Evolutionary conservation across 35 echinoderm and acorn worm species (phyloP).

Genomic region (Apostichopus californicus): DNA sequence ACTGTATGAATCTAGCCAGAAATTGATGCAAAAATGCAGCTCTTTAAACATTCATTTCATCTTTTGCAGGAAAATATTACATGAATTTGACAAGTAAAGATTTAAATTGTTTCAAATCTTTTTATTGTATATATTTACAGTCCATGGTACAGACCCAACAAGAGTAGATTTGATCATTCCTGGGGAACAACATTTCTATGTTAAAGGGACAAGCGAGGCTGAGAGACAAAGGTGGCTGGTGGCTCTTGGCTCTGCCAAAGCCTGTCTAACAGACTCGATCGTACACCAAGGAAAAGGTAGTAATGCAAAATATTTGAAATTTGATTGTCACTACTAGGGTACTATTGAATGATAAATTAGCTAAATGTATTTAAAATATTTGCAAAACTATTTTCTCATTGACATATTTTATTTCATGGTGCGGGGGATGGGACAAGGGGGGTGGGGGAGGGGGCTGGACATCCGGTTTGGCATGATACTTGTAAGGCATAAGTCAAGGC

Average conservation of each 20-base stretch:
- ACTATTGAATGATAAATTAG: not conserved
- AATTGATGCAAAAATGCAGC: too few relatives aligned
- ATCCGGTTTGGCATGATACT: too few relatives aligned
- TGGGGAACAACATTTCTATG: constrained; percentile 97
- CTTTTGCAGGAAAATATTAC: too few relatives aligned
- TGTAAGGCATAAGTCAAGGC: too few relatives aligned
- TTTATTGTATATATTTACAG: constrained; percentile 57
- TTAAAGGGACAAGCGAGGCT: constrained; percentile 79
- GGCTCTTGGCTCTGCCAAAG: constrained; percentile 91
- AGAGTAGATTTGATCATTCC: constrained; percentile 96
- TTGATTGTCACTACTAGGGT: not conserved
- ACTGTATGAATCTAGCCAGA: too few relatives aligned
- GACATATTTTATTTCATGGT: too few relatives aligned
- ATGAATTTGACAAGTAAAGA: not conserved
- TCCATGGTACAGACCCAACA: constrained; percentile 78
- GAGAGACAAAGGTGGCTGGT: constrained; percentile 96
- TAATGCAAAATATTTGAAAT: not conserved
- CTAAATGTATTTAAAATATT: too few relatives aligned
- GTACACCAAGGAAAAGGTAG: constrained; percentile 78
- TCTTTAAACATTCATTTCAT: too few relatives aligned
- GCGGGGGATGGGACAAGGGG: too few relatives aligned
- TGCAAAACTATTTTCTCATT: too few relatives aligned
- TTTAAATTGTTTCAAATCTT: not conserved
- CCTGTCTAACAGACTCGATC: constrained; percentile 89
- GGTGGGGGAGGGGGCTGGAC: too few relatives aligned